These are phyloP conservation scores for Indri indri DNA, from an alignment of 2,113 vertebrate species.

Conservation along the genomic window DNA sequence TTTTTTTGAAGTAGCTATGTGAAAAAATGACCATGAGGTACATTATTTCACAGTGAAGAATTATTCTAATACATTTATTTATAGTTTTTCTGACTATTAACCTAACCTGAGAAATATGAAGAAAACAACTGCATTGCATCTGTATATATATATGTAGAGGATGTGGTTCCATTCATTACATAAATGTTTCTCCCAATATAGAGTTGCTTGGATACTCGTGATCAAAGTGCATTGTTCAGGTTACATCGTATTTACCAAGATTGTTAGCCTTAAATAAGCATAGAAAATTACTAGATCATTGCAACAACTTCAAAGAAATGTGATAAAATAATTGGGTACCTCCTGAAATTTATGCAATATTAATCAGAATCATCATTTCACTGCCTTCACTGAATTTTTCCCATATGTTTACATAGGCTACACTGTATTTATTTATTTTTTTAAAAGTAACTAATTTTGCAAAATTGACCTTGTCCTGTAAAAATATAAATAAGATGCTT, in stretches of 20 bases:
- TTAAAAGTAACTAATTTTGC: neutral
- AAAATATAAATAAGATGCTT: constrained; percentile 9
- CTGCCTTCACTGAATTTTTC: neutral
- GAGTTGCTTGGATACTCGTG: neutral
- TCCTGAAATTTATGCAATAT: neutral
- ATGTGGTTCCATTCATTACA: neutral
- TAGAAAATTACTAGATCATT: neutral
- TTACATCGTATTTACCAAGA: neutral
- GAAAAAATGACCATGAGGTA: neutral
- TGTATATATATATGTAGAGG: neutral
- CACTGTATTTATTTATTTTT: neutral
- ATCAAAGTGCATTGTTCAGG: neutral
- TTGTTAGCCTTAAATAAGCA: neutral
- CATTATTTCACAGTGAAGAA: neutral
- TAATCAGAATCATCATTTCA: neutral
- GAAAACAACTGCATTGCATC: neutral
- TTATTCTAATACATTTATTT: neutral
- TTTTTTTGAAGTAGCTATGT: neutral
- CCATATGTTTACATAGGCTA: neutral
- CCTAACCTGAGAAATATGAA: neutral
- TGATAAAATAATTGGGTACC: neutral
- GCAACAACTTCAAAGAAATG: neutral
- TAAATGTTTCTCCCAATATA: neutral
- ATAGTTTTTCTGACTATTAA: neutral
- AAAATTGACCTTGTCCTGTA: constrained; percentile 39